Evolutionary conservation across 2,113 vertebrate species (phyloP).

Genomic region (Mobula birostris): DNA sequence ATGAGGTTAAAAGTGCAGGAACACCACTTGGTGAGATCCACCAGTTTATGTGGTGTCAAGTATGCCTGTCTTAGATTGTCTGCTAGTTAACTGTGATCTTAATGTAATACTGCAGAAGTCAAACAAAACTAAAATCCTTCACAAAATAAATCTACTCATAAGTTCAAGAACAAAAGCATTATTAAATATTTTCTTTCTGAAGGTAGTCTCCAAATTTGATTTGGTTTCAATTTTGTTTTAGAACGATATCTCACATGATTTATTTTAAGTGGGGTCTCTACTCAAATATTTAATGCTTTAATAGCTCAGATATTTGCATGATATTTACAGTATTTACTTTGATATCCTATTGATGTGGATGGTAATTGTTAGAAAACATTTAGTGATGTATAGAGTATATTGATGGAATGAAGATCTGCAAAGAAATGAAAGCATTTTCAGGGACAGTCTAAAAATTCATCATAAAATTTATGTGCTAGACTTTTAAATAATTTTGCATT

Average conservation of each 20-base stretch:
- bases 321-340: not conserved
- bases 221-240: not conserved
- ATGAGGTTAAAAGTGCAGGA: slow-evolving; percentile 25
- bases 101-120: not conserved
- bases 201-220: not conserved
- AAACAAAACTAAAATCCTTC: not conserved
- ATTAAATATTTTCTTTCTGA: slow-evolving; percentile 1
- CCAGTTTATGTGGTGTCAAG: not conserved
- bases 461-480: not conserved
- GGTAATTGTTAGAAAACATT: not conserved
- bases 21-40: not conserved
- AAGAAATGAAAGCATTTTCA: not conserved
- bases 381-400: not conserved
- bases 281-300: not conserved
- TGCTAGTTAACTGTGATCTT: not conserved
- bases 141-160: not conserved
- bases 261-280: not conserved
- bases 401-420: too few species aligned
- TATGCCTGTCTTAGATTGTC: not conserved
- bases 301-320: not conserved
- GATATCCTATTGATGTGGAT: not conserved
- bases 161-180: not conserved
- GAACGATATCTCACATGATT: not conserved
- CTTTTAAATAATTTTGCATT: not conserved
- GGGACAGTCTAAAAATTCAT: not conserved